Percentiles rank a stretch among this genome's conserved stretches.
Conservation (phyloP, 1,140 invertebrate species). For the Thaumetopoea pityocampa region DNA sequence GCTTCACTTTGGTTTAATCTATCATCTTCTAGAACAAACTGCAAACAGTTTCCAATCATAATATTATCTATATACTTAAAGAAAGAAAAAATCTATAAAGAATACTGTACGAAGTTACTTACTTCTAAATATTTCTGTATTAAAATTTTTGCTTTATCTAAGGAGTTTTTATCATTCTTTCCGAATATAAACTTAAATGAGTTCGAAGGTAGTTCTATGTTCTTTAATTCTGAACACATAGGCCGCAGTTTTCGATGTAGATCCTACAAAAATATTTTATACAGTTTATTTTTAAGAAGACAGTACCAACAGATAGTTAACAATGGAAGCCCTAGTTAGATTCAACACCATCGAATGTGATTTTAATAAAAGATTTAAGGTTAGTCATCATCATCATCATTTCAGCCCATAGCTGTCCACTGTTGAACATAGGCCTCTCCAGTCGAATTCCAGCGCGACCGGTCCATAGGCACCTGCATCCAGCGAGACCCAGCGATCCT, state of each 20-base stretch:
- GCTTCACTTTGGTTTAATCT: conserved; percentile 91
- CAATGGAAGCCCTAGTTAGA: too few species aligned
- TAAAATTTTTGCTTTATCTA: conserved; percentile 88
- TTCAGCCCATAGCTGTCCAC: too few species aligned
- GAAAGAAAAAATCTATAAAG: conserved; percentile 2
- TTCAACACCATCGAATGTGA: too few species aligned
- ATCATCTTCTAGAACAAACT: conserved; percentile 92
- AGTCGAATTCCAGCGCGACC: too few species aligned
- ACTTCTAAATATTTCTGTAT: conserved; percentile 92
- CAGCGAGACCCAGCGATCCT: too few species aligned
- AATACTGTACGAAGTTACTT: conserved; percentile 50
- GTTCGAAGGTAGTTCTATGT: conserved; percentile 86
- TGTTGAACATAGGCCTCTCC: too few species aligned
- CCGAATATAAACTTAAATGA: conserved; percentile 88
- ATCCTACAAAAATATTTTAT: conserved; percentile 75
- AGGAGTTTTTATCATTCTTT: conserved; percentile 84
- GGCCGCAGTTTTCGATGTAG: conserved; percentile 90
- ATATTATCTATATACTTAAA: neutral
- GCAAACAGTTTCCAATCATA: too few species aligned
- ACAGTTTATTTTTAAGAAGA: too few species aligned
- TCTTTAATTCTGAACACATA: conserved; percentile 87
- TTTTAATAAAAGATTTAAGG: too few species aligned
- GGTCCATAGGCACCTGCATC: too few species aligned
- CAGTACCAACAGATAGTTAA: too few species aligned
- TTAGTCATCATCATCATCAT: too few species aligned